phyloP scores from a whole-genome alignment of 2,888 invertebrate genomes.

The Acleris laterana region DNA sequence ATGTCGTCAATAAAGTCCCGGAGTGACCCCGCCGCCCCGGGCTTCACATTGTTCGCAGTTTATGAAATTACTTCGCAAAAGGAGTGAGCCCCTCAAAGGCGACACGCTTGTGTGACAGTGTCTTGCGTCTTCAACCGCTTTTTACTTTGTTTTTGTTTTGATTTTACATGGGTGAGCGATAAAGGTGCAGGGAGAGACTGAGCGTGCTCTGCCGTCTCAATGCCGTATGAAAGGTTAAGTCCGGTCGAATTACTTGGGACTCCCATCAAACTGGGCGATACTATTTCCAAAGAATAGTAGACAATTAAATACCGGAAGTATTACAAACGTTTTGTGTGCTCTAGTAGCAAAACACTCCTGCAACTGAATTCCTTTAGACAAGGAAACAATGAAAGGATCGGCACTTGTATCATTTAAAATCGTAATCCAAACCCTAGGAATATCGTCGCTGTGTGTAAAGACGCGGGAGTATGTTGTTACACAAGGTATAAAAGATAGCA shows the following conservation, averaged over 20 bases:
- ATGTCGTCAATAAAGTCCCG: constrained; percentile 65
- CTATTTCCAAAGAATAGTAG: too few species aligned
- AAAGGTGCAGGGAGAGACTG: too few species aligned
- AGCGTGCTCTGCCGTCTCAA: too few species aligned
- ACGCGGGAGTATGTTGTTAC: constrained; percentile 41
- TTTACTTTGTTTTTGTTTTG: constrained; percentile 5
- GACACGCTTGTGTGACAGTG: constrained; percentile 46
- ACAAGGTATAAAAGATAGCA: constrained; percentile 38
- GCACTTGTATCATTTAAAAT: constrained; percentile 2
- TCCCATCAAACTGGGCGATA: too few species aligned
- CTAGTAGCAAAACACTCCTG: too few species aligned
- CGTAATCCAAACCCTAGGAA: constrained; percentile 11
- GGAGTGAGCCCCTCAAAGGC: constrained; percentile 55
- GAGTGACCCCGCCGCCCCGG: constrained; percentile 57
- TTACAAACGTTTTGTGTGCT: too few species aligned
- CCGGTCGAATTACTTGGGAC: too few species aligned
- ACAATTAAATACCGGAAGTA: too few species aligned
- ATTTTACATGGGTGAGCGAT: constrained; percentile 18
- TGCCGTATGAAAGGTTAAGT: too few species aligned
- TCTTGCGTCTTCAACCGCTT: constrained; percentile 16
- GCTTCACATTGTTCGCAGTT: constrained; percentile 59
- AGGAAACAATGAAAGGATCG: too few species aligned
- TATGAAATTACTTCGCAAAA: constrained; percentile 66
- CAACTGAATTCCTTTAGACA: neutral
- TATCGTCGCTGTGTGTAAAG: constrained; percentile 28